Evolutionary conservation across 2,113 vertebrate genomes (phyloP), one percentile per base, ranked within the genome.

Genomic region (Hylia prasina): DNA sequence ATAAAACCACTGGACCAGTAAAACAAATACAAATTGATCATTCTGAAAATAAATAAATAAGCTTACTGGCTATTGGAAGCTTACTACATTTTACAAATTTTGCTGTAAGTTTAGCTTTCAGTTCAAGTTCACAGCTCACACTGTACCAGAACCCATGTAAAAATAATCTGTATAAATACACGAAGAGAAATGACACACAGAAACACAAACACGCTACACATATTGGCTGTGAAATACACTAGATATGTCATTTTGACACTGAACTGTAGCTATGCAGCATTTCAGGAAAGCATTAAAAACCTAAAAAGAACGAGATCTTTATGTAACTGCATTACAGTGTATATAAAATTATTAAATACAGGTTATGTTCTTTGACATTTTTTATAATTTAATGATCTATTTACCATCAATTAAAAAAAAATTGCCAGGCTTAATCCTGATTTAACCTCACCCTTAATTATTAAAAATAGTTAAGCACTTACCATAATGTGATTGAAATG

Each of bases 401-500:
- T 82, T 70, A 96, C 72, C 89, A 96, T 85, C 78, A 64, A 92
- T 92, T 35, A 19, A 53, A 93, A 93, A 97, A 97, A 96, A 96
- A 79, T 90, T 97, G 94, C 89, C 96, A 94, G 95, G 87, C 82
- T 96, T 97, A 97, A 97, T 97, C 95, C 93, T 87, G 91, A 96
- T 96, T 98, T 97, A 96, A 97, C 94, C 96, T 97, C 88, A 97
- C 90, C 78, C 94, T 96, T 96, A 97, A 96, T 94, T 94, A 97
- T 96, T 97, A 97, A 96, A 97, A 97, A 97, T 89, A 93, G 96
- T 96, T 96, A 95, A 95, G 95, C 92, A 98, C 99, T 99, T 99
- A 99, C 99, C 99, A 90, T 99, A 99, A 98, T 99, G 99, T 98
- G 99, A 99, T 98, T 99, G 99, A 98, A 99, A 99, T 98, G 99